Percentiles rank a stretch among this genome's conserved stretches.
Conservation (phyloP, 92 coral and sea anemone species). For the Isaurus tuberculatus region DNA sequence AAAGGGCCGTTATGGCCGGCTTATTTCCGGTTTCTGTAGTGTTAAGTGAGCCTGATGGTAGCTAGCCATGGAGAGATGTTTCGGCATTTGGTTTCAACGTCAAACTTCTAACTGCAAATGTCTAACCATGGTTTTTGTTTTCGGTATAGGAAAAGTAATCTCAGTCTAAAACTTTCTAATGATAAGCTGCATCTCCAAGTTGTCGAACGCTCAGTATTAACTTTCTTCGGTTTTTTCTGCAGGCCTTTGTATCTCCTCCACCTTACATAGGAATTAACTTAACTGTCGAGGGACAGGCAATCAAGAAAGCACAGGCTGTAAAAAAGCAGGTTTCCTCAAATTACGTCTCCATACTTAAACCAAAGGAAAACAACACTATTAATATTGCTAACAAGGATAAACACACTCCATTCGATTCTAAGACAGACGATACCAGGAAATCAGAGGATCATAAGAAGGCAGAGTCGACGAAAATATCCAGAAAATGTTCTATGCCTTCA, state of each 20-base stretch:
- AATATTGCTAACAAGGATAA: conserved; percentile 9
- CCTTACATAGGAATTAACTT: conserved; percentile 94
- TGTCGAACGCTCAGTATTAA: no score
- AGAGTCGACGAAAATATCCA: background rate
- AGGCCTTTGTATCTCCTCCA: conserved; percentile 93
- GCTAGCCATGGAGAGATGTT: no score
- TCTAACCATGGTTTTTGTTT: no score
- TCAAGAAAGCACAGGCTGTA: conserved; percentile 59
- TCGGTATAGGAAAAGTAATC: no score
- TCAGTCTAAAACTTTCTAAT: no score
- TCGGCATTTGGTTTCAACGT: no score
- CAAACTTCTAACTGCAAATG: no score
- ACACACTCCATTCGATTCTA: conserved; percentile 26
- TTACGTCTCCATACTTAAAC: conserved; percentile 63
- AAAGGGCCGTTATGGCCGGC: no score
- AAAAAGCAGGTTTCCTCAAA: conserved; percentile 52
- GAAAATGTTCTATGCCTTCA: conserved; percentile 32
- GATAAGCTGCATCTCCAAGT: no score
- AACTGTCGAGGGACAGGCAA: conserved; percentile 84
- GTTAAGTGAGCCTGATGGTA: no score
- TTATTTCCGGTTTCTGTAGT: no score
- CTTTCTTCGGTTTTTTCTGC: background rate
- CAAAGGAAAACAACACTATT: conserved; percentile 64
- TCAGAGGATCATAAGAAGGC: conserved; percentile 11
- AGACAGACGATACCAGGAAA: conserved; percentile 39